Percentiles rank a stretch among this genome's conserved stretches.
These are phyloP conservation scores for Drosophila fulvimacula DNA, from an alignment of 2,888 invertebrate species.

Conservation along the genomic window DNA sequence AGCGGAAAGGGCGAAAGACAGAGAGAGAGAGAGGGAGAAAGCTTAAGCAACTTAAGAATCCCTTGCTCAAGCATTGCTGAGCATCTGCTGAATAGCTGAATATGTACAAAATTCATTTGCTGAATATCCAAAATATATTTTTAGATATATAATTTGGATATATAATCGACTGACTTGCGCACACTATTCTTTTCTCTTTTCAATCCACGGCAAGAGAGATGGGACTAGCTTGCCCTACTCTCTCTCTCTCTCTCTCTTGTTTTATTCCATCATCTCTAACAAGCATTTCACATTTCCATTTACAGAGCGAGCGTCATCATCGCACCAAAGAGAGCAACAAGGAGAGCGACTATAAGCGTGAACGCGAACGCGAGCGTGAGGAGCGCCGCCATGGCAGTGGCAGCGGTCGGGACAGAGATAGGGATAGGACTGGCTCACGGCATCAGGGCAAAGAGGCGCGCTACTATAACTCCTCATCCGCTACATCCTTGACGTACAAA, in stretches of 20 bases:
- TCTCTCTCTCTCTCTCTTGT: not conserved
- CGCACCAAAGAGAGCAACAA: constrained; percentile 68
- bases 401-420: constrained; percentile 30
- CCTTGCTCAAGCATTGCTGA: not conserved
- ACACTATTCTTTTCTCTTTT: not conserved
- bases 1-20: not conserved
- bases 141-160: too few relatives aligned
- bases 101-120: too few relatives aligned
- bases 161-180: not conserved
- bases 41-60: too few relatives aligned
- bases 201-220: not conserved
- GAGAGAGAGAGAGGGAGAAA: not conserved
- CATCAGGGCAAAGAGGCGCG: constrained; percentile 53
- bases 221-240: not conserved
- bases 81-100: not conserved
- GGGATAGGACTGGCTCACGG: constrained; percentile 31
- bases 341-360: constrained; percentile 64
- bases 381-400: constrained; percentile 34
- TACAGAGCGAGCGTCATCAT: constrained; percentile 65
- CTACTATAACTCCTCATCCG: constrained; percentile 41
- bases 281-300: not conserved
- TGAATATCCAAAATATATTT: too few relatives aligned
- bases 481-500: constrained; percentile 46
- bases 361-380: constrained; percentile 49
- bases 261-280: not conserved